phyloP scores from a whole-genome alignment of 2,888 invertebrate genomes.

The Gymnosoma rotundatum region DNA sequence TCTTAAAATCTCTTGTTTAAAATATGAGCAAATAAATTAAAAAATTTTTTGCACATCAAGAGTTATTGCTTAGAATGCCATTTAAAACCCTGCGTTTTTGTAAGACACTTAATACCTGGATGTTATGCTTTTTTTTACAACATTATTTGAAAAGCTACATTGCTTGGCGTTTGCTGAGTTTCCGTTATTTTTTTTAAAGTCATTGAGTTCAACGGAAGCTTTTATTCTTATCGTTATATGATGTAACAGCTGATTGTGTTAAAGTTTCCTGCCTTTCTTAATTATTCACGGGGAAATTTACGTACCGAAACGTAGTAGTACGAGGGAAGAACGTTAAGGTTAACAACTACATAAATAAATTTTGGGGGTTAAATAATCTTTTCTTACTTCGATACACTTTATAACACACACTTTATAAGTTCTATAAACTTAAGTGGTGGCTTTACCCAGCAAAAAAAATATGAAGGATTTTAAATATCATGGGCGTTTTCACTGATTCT shows the following conservation, averaged over 20 bases:
- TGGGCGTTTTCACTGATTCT: too few relatives aligned
- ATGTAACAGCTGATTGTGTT: conserved; percentile 60
- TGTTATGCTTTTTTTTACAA: conserved; percentile 27
- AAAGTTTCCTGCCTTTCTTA: conserved; percentile 51
- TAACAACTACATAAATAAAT: neutral
- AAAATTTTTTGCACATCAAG: neutral
- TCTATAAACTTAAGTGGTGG: too few relatives aligned
- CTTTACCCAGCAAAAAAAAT: too few relatives aligned
- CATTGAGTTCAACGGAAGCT: neutral
- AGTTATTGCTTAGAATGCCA: neutral
- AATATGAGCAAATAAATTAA: neutral
- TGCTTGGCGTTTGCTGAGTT: conserved; percentile 1
- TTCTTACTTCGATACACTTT: too few relatives aligned
- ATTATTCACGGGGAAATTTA: neutral
- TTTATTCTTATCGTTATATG: conserved; percentile 42
- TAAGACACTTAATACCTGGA: conserved; percentile 23
- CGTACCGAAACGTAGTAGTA: too few relatives aligned
- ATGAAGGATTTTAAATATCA: too few relatives aligned
- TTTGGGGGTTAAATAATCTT: neutral
- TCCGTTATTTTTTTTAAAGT: conserved; percentile 34
- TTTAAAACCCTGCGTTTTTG: neutral
- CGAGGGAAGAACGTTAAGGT: too few relatives aligned
- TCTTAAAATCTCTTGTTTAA: too few relatives aligned
- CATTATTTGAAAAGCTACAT: conserved; percentile 1
- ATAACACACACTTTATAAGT: too few relatives aligned